These are phyloP conservation scores for Darevskia nairensis DNA, from an alignment of 2,797 vertebrate species.

Conservation along the genomic window DNA sequence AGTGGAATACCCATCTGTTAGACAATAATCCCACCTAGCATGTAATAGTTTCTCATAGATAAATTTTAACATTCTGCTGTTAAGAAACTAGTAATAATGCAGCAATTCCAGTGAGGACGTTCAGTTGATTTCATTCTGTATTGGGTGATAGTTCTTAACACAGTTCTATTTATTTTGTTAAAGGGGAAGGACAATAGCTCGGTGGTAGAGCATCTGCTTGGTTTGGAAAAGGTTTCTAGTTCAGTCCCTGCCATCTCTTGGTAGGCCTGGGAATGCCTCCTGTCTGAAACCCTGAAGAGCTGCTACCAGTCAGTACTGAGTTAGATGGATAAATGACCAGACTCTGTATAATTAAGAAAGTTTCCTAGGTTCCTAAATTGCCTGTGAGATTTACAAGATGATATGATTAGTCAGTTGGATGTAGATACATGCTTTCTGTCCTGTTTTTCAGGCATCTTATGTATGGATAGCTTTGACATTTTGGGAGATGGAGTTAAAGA, in stretches of 20 bases:
- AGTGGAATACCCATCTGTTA: not conserved
- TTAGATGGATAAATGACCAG: too few relatives aligned
- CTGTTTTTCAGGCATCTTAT: slow-evolving; percentile 86
- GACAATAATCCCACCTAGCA: not conserved
- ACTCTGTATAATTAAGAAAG: too few relatives aligned
- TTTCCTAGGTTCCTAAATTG: not conserved
- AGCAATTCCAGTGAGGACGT: not conserved
- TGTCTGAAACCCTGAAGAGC: too few relatives aligned
- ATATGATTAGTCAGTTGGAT: not conserved
- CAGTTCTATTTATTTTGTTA: not conserved
- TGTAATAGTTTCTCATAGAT: not conserved
- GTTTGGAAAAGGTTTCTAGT: too few relatives aligned
- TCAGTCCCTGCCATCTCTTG: too few relatives aligned
- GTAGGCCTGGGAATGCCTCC: too few relatives aligned
- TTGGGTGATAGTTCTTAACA: not conserved
- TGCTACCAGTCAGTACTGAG: too few relatives aligned
- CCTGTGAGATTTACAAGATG: not conserved
- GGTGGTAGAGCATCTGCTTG: too few relatives aligned
- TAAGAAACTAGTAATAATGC: not conserved
- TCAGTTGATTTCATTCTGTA: not conserved
- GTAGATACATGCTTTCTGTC: slow-evolving; percentile 2
- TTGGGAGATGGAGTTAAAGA: slow-evolving; percentile 94
- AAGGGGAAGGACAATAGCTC: too few relatives aligned
- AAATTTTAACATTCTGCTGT: not conserved
- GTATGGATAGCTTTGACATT: slow-evolving; percentile 94